A percentile compares a stretch with the other conserved stretches of the same genome.
phyloP scores from a whole-genome alignment of 1,140 invertebrate species.

The honey bee (Apis mellifera) region DNA sequence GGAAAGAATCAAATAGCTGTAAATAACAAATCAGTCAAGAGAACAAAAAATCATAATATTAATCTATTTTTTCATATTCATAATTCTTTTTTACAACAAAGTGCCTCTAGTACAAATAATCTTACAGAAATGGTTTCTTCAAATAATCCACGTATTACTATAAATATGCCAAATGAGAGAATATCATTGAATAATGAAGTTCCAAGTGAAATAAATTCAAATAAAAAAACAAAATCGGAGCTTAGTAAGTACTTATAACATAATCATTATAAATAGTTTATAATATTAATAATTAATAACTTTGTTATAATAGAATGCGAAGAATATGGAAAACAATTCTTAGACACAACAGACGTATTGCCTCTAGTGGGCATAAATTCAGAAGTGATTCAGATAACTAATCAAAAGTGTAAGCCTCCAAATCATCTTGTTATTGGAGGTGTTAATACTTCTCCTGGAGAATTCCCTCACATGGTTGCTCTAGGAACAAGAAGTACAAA shows the following conservation, averaged over 20 bases:
- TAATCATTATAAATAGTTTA: not conserved
- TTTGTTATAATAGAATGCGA: constrained; percentile 47
- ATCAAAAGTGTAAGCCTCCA: not conserved
- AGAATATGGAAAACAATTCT: constrained; percentile 46
- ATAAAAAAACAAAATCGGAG: constrained; percentile 40
- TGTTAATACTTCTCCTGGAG: constrained; percentile 55
- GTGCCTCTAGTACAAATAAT: not conserved
- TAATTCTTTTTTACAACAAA: not conserved
- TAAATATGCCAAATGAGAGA: not conserved
- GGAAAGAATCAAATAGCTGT: not conserved
- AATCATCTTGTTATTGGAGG: constrained; percentile 51
- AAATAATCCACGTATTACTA: not conserved
- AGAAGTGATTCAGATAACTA: not conserved
- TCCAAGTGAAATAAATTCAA: not conserved
- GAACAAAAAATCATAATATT: not conserved
- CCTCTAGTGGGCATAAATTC: constrained; percentile 1
- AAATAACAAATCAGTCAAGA: not conserved
- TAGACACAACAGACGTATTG: not conserved
- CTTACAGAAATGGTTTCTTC: not conserved
- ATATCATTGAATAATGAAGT: not conserved
- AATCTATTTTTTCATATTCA: not conserved
- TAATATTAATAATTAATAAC: not conserved
- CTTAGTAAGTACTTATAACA: constrained; percentile 49
- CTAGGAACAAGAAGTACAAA: constrained; percentile 67
- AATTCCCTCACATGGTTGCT: constrained; percentile 85